phyloP scores from a whole-genome alignment of 2,888 invertebrate genomes.

The Platynereis dumerilii region DNA sequence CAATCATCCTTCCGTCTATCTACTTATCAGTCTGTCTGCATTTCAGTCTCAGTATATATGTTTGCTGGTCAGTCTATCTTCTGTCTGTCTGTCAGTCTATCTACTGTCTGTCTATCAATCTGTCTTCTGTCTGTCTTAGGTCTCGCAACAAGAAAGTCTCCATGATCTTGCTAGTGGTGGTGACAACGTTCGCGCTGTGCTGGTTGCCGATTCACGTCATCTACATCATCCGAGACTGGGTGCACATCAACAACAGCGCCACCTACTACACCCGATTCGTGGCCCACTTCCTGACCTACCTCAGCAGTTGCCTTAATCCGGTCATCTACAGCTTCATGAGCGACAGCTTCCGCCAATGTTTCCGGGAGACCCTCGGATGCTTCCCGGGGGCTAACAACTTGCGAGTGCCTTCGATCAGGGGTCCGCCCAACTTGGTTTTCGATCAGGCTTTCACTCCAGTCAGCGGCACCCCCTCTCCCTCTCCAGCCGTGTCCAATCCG shows the following conservation, averaged over 20 bases:
- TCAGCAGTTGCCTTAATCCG: constrained; percentile 51
- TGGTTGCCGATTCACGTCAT: constrained; percentile 35
- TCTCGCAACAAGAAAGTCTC: constrained; percentile 7
- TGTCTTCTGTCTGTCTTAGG: background rate
- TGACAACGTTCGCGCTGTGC: constrained; percentile 34
- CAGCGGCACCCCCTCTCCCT: no score
- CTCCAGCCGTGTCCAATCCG: no score
- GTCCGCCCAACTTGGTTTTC: no score
- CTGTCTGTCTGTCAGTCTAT: no score
- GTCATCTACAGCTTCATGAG: constrained; percentile 52
- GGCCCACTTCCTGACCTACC: constrained; percentile 23
- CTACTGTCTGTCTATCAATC: no score
- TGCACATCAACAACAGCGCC: background rate
- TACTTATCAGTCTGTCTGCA: no score
- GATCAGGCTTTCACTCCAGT: no score
- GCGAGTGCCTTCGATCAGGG: no score
- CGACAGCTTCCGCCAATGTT: constrained; percentile 41
- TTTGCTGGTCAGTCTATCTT: no score
- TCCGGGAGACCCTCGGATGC: constrained; percentile 26
- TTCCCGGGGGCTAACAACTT: no score
- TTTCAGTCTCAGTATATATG: no score
- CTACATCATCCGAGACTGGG: constrained; percentile 19
- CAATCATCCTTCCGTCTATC: no score
- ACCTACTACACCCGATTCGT: background rate
- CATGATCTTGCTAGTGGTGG: constrained; percentile 22